Base-by-base conservation (phyloP, 2,113 vertebrate species). In the Damaliscus lunatus region DNA sequence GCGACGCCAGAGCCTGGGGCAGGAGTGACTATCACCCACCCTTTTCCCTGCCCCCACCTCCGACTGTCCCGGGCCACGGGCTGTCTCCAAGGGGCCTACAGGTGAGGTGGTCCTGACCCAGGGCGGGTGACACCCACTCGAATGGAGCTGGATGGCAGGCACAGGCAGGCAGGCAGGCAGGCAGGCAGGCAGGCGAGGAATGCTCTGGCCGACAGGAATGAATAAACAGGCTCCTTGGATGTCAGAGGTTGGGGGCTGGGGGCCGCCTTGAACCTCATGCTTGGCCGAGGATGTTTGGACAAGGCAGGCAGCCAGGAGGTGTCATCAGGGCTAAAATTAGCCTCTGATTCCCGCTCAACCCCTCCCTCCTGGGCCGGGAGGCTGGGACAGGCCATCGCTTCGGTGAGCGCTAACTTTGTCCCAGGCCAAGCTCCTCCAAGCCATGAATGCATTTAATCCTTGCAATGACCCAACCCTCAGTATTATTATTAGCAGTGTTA, bases 251-350 rank as follows among this genome's bases (percentile, higher is more conserved):
- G 94, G 91, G 64, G 90, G 90, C 29, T 9, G 85, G 95, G 91
- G 97, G 94, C 36, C 0, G 77, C 96, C 94, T 83, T 96, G 97
- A 97, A 95, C 93, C 92, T 97, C 96, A 31, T 31, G 80, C 96
- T 94, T 94, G 96, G 93, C 97, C 19, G 85, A 95, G 96, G 96
- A 90, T 91, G 95, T 97, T 80, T 97, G 96, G 57, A 95, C 77
- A 43, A 89, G 98, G 97, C 97, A 80, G 88, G 82, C 86, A 23
- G 97, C 98, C 97, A 96, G 97, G 78, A 88, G 93, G 93, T 98
- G 97, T 98, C 98, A 97, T 98, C 96, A 48, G 95, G 36, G 82
- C 98, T 98, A 98, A 98, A 98, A 97, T 98, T 98, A 98, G 97
- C 96, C 93, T 95, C 80, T 2, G 25, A 53, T 98, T 98, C 97